A percentile compares a stretch with the other conserved stretches of the same genome.
These are phyloP conservation scores for Aphaenogaster rudis DNA, from an alignment of 1,140 invertebrate genomes.

Conservation along the genomic window DNA sequence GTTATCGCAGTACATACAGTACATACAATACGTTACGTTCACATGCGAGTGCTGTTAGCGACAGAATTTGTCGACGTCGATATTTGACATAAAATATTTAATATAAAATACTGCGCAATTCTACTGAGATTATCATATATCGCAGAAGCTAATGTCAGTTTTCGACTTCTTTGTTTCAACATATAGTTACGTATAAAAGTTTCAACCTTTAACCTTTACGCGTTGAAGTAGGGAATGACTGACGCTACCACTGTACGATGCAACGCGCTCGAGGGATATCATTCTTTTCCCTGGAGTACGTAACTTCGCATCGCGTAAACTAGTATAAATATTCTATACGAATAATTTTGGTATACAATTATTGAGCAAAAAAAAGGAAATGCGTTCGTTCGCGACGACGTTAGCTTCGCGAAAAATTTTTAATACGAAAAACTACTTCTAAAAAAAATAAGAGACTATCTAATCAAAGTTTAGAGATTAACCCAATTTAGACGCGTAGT, in stretches of 20 bases:
- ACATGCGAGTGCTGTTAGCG: slow-evolving; percentile 7
- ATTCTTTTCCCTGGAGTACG: background rate
- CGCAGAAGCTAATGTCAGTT: background rate
- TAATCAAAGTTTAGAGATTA: background rate
- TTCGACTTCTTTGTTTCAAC: background rate
- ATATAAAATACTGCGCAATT: background rate
- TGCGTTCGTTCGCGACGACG: too few relatives aligned
- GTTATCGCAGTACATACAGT: background rate
- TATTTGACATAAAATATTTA: slow-evolving; percentile 44
- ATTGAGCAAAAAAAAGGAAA: background rate
- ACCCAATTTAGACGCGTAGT: background rate
- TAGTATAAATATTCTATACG: background rate
- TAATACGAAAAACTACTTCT: background rate
- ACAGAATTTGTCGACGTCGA: slow-evolving; percentile 24
- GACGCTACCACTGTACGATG: background rate
- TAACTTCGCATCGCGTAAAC: background rate
- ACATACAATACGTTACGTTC: background rate
- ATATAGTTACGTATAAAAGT: background rate
- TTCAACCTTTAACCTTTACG: slow-evolving; percentile 18
- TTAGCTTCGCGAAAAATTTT: background rate
- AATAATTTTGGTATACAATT: background rate
- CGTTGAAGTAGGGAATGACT: background rate
- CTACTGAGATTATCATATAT: slow-evolving; percentile 1
- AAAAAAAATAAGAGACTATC: background rate
- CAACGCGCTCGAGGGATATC: background rate